Evolutionary conservation across 2,888 invertebrate species (phyloP).

Genomic region (Bimastos eiseni): DNA sequence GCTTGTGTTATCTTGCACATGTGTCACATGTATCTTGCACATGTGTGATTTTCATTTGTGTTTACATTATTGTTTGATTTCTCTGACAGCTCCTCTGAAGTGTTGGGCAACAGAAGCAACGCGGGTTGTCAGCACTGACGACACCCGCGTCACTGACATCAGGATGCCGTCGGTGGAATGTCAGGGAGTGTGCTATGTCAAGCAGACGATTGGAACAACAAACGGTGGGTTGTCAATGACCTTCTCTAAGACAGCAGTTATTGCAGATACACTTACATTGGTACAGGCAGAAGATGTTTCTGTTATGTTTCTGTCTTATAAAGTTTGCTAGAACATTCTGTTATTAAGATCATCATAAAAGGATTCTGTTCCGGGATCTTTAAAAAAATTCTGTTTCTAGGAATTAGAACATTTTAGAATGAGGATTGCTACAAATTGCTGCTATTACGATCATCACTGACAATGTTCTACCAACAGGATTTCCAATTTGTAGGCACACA

Average conservation of each 20-base stretch:
- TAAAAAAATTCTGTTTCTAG: not conserved
- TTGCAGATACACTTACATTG: not conserved
- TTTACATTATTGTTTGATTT: not conserved
- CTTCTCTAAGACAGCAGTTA: not conserved
- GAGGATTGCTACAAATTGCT: not conserved
- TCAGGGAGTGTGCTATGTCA: constrained; percentile 22
- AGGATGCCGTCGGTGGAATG: constrained; percentile 30
- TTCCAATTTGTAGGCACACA: not conserved
- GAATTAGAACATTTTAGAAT: not conserved
- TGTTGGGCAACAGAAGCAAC: constrained; percentile 37
- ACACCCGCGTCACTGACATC: constrained; percentile 37
- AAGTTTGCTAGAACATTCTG: not conserved
- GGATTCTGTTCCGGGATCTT: not conserved
- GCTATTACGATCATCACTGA: not conserved
- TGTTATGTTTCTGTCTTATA: not conserved
- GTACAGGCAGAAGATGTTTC: not conserved
- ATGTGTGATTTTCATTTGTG: not conserved
- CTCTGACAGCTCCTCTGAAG: constrained; percentile 38
- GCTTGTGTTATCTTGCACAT: not conserved
- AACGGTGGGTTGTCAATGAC: not conserved
- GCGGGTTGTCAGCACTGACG: constrained; percentile 28
- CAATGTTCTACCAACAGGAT: not conserved
- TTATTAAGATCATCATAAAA: not conserved
- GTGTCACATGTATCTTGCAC: not conserved
- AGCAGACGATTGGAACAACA: constrained; percentile 17